Evolutionary conservation across 2,888 invertebrate genomes (phyloP), one percentile per base, ranked within the genome.

Genomic region (Drosophila atripex): DNA sequence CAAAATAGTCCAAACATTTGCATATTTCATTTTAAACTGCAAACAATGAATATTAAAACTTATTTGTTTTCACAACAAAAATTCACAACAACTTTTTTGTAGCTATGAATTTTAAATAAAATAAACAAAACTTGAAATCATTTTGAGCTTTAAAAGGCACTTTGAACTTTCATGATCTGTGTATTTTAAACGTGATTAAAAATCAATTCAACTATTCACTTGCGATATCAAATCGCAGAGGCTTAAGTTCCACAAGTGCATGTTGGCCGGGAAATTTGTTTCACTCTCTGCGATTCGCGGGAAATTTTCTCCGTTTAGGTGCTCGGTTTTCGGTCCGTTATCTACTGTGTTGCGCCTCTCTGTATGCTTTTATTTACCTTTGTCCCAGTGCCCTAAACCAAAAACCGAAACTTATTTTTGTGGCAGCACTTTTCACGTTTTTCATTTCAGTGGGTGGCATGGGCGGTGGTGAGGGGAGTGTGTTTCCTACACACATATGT

Each of bases 361-460:
- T 74, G 74, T 74, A 47, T 74, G 70, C 54, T 74, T 41, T 59
- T 69, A 60, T 60, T 69, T 58, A 60, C 60, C 56, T 60, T 66
- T 80, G 77, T 73, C 75, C 83, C 72, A 80, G 53, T 78, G 78
- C 72, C 79, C 49, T 52, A 57, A 65, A 73, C 53, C 55, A 39
- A 56, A 57, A 84, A 71, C 66, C 53, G 51, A 72, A 77, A 64
- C 82, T 69, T 72, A 70, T 54, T 63, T 86, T 83, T 79, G 85
- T 76, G 86, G 83, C 84, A 86, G 77, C 86, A 77, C 75, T 79
- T 88, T 88, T 82, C 72, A 85, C 82, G 78, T 88, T 76, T 87
- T 83, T 68, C 60, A 72, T 76, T 77, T 73, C 64, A 54, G 41
- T 55, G 55, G 70, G 73, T 38, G 21, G 14, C 3, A 50, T 32